Evolutionary conservation across 2,888 invertebrate species (phyloP), one percentile per base, ranked within the genome.

Genomic region (Drosophila pullipes): DNA sequence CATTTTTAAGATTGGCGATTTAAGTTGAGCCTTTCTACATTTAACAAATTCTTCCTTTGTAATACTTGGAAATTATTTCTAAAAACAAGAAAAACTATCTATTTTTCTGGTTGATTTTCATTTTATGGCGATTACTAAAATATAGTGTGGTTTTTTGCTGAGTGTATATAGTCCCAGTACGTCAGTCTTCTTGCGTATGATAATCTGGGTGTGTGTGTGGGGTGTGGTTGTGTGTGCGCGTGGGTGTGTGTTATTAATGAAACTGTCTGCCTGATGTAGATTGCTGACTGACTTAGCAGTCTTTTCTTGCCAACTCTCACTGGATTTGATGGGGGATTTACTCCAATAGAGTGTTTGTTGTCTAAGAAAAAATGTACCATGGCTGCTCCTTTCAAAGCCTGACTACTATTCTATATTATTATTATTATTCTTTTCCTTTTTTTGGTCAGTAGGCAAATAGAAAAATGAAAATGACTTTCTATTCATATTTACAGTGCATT

Each of bases 261-360:
- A 81, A 68, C 74, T 47, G 68, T 76, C 71, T 74, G 54, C 63
- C 59, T 25, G 61, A 58, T 55, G 54, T 66, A 67, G 80, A 74
- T 66, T 75, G 60, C 53, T 37, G 71, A 81, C 83, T 88, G 76
- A 85, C 85, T 82, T 78, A 75, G 66, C 71, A 68, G 85, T 76
- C 78, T 85, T 76, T 85, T 63, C 65, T 52, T 76, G 66, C 64
- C 71, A 69, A 71, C 69, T 75, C 69, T 74, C 60, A 67, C 33
- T 35, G 90, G 88, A 85, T 83, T 90, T 85, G 41, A 69, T 7
- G 66, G 74, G 59, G 83, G 90, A 88, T 85, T 90, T 85, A 68
- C 59, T 74, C 70, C 71, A 85, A 88, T 85, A 73, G 71, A 87
- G 74, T 82, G 58, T 68, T 68, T 82, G 58, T 73, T 69, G 76